Base-by-base conservation (phyloP, 2,113 vertebrate genomes). In the Melanerpes aurifrons region DNA sequence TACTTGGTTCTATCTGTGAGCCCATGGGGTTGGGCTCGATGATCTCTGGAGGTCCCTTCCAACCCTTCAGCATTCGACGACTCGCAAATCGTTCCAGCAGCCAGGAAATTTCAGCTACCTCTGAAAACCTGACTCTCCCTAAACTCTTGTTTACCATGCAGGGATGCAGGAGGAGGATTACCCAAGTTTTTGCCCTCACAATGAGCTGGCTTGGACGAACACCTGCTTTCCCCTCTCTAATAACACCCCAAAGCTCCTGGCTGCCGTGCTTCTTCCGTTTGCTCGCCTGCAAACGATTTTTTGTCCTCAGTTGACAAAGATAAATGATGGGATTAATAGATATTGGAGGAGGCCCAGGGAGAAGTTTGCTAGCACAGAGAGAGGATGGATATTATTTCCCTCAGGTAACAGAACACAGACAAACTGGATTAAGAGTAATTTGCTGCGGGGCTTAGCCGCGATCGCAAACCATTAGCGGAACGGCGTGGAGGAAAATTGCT, bases 301-400 rank as follows among this genome's bases (percentile, higher is more conserved):
- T 98, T 98, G 98, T 98, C 97, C 98, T 98, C 97, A 97, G 98
- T 98, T 99, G 99, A 99, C 99, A 99, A 98, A 99, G 99, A 99
- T 99, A 99, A 99, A 99, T 98, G 98, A 97, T 96, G 98, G 98
- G 99, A 99, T 99, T 99, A 99, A 99, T 99, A 99, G 98, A 99
- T 99, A 99, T 99, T 99, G 98, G 98, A 98, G 98, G 98, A 99
- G 98, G 98, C 98, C 98, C 95, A 77, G 95, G 67, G 97, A 98
- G 97, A 97, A 97, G 97, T 97, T 97, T 97, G 98, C 96, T 82
- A 96, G 98, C 97, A 96, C 94, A 94, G 94, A 94, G 96, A 94
- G 92, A 96, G 97, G 97, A 97, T 98, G 98, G 98, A 98, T 98
- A 98, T 98, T 98, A 99, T 99, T 99, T 99, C 99, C 99, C 99